Evolutionary conservation across 2,888 invertebrate species (phyloP), one percentile per base, ranked within the genome.

Genomic region (Lydus trimaculatus): DNA sequence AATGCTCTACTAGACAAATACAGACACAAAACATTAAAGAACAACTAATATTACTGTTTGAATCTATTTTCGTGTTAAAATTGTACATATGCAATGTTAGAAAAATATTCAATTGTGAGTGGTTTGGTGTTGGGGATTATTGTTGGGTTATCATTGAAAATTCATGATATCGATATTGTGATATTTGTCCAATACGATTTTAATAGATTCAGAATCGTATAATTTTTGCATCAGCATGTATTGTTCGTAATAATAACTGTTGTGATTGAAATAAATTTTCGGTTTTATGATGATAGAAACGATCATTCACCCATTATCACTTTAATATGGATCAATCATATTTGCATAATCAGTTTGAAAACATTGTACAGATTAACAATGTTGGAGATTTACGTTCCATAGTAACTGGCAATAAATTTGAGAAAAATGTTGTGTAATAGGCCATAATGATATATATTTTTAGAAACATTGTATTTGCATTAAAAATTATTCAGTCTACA

Each of bases 1-100:
- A 74, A 75, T 73, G 73, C 73, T 75, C 72, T 72, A 75, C 64
- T 70, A 72, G 73, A 72, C 74, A 72, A n/a, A 67, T 52, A 25
- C 23, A 52, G 25, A 52, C 33, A 33, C 11, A 33, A 33, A 33
- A 8, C 33, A 33, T 33, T 33, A 2, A 7, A 33, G 7, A 33
- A 33, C 33, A 33, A 1, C 4, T 28, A 28, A 28, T 4, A 28
- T 28, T n/a, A n/a, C n/a, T n/a, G n/a, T n/a, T n/a, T n/a, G n/a
- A n/a, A n/a, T n/a, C n/a, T n/a, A n/a, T n/a, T n/a, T n/a, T n/a
- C n/a, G n/a, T n/a, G n/a, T n/a, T n/a, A n/a, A n/a, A n/a, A n/a
- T n/a, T n/a, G n/a, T n/a, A n/a, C n/a, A n/a, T n/a, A n/a, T n/a
- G n/a, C n/a, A n/a, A n/a, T n/a, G n/a, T n/a, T n/a, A n/a, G n/a